Base-by-base conservation (phyloP, 2,888 invertebrate species). In the Himalopsyche kuldschensis region DNA sequence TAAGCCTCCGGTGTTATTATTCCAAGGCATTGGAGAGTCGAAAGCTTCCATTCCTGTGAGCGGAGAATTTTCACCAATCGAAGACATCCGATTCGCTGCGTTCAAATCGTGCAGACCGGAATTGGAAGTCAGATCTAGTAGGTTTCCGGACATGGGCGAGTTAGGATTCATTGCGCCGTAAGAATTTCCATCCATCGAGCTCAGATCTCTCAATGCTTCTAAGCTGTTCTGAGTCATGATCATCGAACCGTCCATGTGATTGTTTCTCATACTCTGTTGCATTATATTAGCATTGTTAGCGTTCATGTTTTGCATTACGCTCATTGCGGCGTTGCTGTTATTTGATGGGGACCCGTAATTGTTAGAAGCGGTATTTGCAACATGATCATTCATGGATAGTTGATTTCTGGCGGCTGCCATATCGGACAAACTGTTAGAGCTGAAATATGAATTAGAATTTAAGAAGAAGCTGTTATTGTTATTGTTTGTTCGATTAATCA, bases 391-490 rank as follows among this genome's bases (percentile, higher is more conserved):
- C 32, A 80, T 79, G n/a, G 20, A 46, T 4, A 75, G 35, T 27
- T 30, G 75, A 35, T 80, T 84, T 27, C 55, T 81, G 4, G 24
- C 78, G 4, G 77, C 15, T 4, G 80, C 46, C 46, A 85, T 17
- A 79, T 83, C 84, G 27, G 82, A 79, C 3, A 80, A 55, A 77
- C 20, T 63, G 20, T 81, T 85, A 30, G 79, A 79, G 27, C 79
- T 81, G 83, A 84, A 86, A 75, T 84, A 86, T 0, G 83, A 82
- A 20, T 81, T 81, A 15, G 84, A 81, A 55, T 75, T 82, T 55
- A 85, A 78, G 81, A 87, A 87, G 78, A 87, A 87, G 78, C 87
- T 87, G 81, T 87, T 86, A 80, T 84, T 86, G 48, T 82, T 82
- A 30, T 81, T 80, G 75, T 82, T 82, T 55, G 55, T 55, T 20